phyloP scores from a whole-genome alignment of 2,888 invertebrate genomes.

The Dexiosoma caninum region DNA sequence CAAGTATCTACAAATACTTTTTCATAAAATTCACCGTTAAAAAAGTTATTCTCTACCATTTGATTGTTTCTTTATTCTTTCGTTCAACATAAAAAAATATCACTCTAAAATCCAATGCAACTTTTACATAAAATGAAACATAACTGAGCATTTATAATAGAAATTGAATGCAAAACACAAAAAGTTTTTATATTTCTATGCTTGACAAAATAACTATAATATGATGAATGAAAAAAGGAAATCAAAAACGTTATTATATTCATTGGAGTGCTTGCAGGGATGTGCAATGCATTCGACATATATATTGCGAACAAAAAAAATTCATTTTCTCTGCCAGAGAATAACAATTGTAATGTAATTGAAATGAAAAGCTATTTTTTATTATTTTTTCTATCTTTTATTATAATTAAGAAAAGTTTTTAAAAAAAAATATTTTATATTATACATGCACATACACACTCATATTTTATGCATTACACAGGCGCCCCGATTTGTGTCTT shows the following conservation, averaged over 20 bases:
- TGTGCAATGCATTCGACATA: neutral
- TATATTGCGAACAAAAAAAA: no score
- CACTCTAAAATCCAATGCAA: conserved; percentile 23
- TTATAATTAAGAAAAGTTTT: no score
- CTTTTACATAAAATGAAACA: conserved; percentile 12
- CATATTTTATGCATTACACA: no score
- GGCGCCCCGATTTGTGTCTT: no score
- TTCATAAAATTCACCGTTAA: conserved; percentile 16
- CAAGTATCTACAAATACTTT: conserved; percentile 5
- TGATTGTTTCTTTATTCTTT: conserved; percentile 24
- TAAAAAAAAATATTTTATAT: no score
- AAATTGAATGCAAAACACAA: conserved; percentile 2
- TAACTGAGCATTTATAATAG: conserved; percentile 33
- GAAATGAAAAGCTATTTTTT: no score
- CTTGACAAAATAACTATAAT: conserved; percentile 43
- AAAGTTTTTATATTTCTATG: conserved; percentile 31
- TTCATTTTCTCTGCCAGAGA: no score
- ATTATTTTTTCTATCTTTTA: no score
- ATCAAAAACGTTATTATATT: neutral
- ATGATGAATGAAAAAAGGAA: neutral
- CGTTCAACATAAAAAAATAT: conserved; percentile 5
- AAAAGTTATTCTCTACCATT: neutral
- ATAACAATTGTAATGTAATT: no score
- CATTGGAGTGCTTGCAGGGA: conserved; percentile 4
- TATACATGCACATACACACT: no score